Evolutionary conservation across 2,888 invertebrate species (phyloP), one percentile per base, ranked within the genome.

Genomic region (Mantis religiosa): DNA sequence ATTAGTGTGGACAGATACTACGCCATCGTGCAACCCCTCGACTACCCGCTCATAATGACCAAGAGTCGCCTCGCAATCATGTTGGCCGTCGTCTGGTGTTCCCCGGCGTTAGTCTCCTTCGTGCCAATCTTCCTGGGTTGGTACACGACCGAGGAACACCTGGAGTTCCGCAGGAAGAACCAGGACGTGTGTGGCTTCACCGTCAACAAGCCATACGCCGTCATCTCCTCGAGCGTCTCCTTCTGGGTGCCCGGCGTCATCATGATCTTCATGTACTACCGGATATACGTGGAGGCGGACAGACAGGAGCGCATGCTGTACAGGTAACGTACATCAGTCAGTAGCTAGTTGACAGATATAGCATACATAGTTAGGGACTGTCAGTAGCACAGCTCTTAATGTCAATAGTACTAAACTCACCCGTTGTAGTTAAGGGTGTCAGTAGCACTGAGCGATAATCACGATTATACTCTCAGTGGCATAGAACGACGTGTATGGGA

Each of bases 101-200:
- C 98, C 90, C 98, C 99, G 0, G 97, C 97, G 0, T 93, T 98
- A 89, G 97, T 99, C 89, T 98, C 98, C 3, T 98, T 98, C 93
- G 95, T 98, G 28, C 99, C 99, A 7, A 98, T 99, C 89, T 98
- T 98, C 93, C 96, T 98, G 94, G 98, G 98, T 47, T 98, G 98
- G 97, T 99, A 99, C 93, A 98, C 98, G 0, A 98, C 98, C 0
- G 94, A 95, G 30, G 97, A 97, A 90, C 97, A 98, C 92, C 93
- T 97, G 90, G 91, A 93, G 28, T 95, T 94, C 91, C 94, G 95
- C 91, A 92, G 94, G 84, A 93, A 94, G 14, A 94, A 97, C 92
- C 97, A 97, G 8, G 95, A 97, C 92, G 95, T 96, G 89, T 98
- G 98, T 93, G 95, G 95, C 82, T 98, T 98, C 92, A 96, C 97